Percentiles rank a stretch among this genome's conserved stretches.
phyloP scores from a whole-genome alignment of 2,113 vertebrate species.

The Riparia riparia region DNA sequence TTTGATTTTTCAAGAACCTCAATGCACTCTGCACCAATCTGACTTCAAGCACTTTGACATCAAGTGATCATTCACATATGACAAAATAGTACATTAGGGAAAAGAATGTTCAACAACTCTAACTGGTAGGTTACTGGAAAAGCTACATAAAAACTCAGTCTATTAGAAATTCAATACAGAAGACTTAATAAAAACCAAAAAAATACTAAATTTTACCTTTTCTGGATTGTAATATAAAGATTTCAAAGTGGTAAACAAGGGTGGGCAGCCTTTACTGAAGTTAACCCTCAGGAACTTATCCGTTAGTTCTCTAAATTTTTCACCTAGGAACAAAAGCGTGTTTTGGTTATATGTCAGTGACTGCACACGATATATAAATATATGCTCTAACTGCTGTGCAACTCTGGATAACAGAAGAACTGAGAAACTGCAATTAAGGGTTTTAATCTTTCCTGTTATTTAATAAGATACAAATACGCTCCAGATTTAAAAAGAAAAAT shows the following conservation, averaged over 20 bases:
- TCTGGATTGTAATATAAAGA: conserved; percentile 82
- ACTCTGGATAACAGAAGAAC: background rate
- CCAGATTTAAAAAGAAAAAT: background rate
- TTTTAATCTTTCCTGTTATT: background rate
- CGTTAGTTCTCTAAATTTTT: conserved; percentile 82
- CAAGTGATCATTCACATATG: background rate
- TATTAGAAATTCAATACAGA: conserved; percentile 39
- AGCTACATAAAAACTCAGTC: background rate
- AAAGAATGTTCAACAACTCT: conserved; percentile 3
- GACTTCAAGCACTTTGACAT: background rate
- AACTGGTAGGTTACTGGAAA: background rate
- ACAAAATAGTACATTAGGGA: background rate
- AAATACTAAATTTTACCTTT: conserved; percentile 81
- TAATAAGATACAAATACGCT: background rate
- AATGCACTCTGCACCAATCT: background rate
- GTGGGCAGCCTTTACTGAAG: conserved; percentile 84
- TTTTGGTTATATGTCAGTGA: conserved; percentile 70
- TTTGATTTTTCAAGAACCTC: background rate
- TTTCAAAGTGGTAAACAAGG: conserved; percentile 85
- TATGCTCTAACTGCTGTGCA: background rate
- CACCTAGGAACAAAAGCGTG: conserved; percentile 79
- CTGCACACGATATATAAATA: conserved; percentile 44
- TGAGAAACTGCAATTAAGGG: background rate
- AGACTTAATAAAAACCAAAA: conserved; percentile 58
- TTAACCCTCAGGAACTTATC: conserved; percentile 82